A percentile compares a stretch with the other conserved stretches of the same genome.
These are phyloP conservation scores for Antennarius striatus DNA, from an alignment of 2,113 vertebrate genomes.

Conservation along the genomic window DNA sequence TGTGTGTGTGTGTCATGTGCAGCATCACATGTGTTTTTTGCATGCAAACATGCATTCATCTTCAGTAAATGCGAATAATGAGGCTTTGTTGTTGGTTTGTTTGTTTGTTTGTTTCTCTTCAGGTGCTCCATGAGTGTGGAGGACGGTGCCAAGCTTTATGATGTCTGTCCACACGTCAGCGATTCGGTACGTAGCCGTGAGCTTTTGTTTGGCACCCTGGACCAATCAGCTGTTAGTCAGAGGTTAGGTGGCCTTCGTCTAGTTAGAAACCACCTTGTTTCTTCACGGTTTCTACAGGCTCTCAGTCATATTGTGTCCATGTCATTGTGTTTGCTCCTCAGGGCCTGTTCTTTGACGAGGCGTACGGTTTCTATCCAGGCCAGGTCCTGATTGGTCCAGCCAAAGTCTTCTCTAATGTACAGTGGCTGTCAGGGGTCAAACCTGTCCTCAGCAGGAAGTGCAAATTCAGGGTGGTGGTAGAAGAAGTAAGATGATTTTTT, in stretches of 20 bases:
- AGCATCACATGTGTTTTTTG: neutral
- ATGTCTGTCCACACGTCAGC: constrained; percentile 95
- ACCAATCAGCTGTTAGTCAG: constrained; percentile 6
- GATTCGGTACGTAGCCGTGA: constrained; percentile 85
- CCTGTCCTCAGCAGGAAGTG: constrained; percentile 97
- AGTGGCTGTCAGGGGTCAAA: constrained; percentile 96
- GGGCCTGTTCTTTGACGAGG: constrained; percentile 98
- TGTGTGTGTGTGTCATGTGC: neutral
- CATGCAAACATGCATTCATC: constrained; percentile 6
- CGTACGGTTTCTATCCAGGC: constrained; percentile 97
- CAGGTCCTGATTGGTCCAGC: constrained; percentile 97
- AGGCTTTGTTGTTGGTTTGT: constrained; percentile 1
- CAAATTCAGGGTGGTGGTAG: constrained; percentile 97
- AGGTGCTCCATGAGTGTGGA: constrained; percentile 99
- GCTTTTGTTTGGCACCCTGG: neutral
- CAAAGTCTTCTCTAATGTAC: constrained; percentile 96
- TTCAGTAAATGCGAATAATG: constrained; percentile 9
- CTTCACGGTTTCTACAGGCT: neutral
- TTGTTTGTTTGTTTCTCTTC: constrained; percentile 22
- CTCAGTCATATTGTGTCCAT: neutral
- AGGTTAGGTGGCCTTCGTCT: neutral
- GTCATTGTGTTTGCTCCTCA: constrained; percentile 52
- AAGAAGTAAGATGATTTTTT: constrained; percentile 84
- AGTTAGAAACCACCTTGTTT: too few species aligned
- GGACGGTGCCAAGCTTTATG: constrained; percentile 96